Conservation (phyloP, 2,113 vertebrate genomes). For the Hypomesus transpacificus region DNA sequence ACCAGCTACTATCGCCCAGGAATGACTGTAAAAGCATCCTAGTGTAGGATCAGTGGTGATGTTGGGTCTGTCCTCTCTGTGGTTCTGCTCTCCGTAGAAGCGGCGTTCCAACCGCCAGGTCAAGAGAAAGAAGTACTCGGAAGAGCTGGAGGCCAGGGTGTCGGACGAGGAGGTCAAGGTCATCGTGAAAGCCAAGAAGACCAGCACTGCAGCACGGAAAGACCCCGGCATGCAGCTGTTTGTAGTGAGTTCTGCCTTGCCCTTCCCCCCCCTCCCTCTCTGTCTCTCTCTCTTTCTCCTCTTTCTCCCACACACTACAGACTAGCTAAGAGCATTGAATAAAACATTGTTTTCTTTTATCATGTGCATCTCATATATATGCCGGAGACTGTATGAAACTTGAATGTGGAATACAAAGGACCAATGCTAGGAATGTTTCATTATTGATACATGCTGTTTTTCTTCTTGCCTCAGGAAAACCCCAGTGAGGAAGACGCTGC, state of each 20-base stretch:
- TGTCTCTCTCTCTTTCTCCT: too few species aligned
- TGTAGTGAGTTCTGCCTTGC: slow-evolving; percentile 77
- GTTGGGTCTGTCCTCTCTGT: not conserved
- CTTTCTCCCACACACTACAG: too few species aligned
- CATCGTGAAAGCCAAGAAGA: slow-evolving; percentile 86
- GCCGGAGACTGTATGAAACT: not conserved
- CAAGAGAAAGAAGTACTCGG: slow-evolving; percentile 93
- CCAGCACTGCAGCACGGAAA: slow-evolving; percentile 70
- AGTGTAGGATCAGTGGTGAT: not conserved
- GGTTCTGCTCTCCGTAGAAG: slow-evolving; percentile 73
- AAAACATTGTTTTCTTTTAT: too few species aligned
- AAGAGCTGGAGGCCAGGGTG: slow-evolving; percentile 87
- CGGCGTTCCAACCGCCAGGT: slow-evolving; percentile 97
- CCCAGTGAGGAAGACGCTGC: slow-evolving; percentile 97
- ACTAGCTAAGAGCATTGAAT: too few species aligned
- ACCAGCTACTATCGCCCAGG: too few species aligned
- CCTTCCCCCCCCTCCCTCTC: not conserved
- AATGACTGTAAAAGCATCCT: not conserved
- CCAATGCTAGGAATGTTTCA: slow-evolving; percentile 17
- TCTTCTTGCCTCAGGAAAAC: slow-evolving; percentile 80
- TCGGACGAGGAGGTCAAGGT: slow-evolving; percentile 91
- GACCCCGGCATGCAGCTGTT: slow-evolving; percentile 89
- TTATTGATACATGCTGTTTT: slow-evolving; percentile 11
- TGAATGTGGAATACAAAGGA: not conserved
- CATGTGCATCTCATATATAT: too few species aligned